Percentiles rank a stretch among this genome's conserved stretches.
These are phyloP conservation scores for Antheraea yamamai DNA, from an alignment of 2,888 invertebrate species.

Conservation along the genomic window DNA sequence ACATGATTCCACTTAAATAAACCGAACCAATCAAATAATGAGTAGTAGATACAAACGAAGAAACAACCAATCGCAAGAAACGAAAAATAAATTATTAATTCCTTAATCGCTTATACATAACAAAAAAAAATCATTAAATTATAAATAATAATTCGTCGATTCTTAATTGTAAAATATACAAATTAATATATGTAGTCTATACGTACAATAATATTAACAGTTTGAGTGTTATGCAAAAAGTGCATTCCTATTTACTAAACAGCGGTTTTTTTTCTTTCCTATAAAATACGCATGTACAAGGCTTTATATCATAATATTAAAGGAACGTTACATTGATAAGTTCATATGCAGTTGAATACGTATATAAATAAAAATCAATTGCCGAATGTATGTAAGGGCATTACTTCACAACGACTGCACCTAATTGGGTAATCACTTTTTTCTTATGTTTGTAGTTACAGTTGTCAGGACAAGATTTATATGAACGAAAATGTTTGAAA, in stretches of 20 bases:
- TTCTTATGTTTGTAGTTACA: too few relatives aligned
- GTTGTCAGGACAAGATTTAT: too few relatives aligned
- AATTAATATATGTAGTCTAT: slow-evolving; percentile 52
- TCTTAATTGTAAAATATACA: slow-evolving; percentile 64
- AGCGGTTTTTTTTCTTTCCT: slow-evolving; percentile 28
- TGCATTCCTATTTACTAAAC: slow-evolving; percentile 59
- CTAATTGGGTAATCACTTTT: too few relatives aligned
- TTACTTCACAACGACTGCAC: too few relatives aligned
- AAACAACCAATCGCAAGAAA: background rate
- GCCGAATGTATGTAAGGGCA: background rate
- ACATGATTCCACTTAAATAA: slow-evolving; percentile 30
- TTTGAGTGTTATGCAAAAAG: slow-evolving; percentile 72
- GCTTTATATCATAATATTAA: background rate
- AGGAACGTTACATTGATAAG: background rate
- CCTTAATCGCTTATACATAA: background rate
- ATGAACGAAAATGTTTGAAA: too few relatives aligned
- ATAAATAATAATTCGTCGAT: slow-evolving; percentile 41
- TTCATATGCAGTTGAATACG: background rate
- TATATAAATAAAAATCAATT: background rate
- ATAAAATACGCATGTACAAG: background rate
- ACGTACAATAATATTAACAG: slow-evolving; percentile 73
- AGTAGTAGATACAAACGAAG: slow-evolving; percentile 27
- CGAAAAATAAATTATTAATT: slow-evolving; percentile 1
- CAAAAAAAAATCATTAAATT: slow-evolving; percentile 32
- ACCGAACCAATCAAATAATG: slow-evolving; percentile 47